Base-by-base conservation (phyloP, 1,140 invertebrate species). In the Heliconius hermathena region DNA sequence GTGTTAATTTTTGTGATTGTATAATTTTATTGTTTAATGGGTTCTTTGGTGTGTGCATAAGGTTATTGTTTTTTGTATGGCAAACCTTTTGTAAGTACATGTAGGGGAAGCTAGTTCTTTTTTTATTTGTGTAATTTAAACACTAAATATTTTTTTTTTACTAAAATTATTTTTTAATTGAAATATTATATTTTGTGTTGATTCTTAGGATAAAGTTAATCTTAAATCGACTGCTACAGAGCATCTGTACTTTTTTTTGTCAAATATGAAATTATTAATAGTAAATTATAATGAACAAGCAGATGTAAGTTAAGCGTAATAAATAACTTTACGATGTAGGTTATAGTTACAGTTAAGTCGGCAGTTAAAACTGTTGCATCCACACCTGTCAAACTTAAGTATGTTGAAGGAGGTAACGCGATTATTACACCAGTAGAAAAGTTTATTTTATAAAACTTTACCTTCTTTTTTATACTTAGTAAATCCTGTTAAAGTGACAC, bases 1-100 rank as follows among this genome's bases (percentile, higher is more conserved):
- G 77, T 74, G 77, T 29, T 74, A 46, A 66, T 78, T 73, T 70
- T 22, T 79, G 57, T 79, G 78, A 74, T 79, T 74, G n/a, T 46
- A 74, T 78, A 78, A 70, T 78, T 78, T 71, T 74, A 46, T 52
- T 78, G 54, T 78, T 46, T 26, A 46, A 74, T 52, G 41, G 54
- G 41, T 78, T 78, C 72, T 70, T 78, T 74, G 77, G 71, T 73
- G 73, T 78, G 73, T 78, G 54, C 66, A 16, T 73, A 38, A 74
- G 77, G 46, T 73, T 57, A 73, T 66, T 66, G 60, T 66, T 66
- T 26, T 29, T 74, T 54, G 52, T 74, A 74, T 29, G 60, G 60
- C 11, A 29, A 66, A 66, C 26, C 60, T 29, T 66, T 66, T 66
- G 60, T 66, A 29, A 66, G 60, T 66, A 66, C 8, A 26, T 66